Evolutionary conservation across 2,797 vertebrate species (phyloP).

Genomic region (Hyperoplus lanceolatus): DNA sequence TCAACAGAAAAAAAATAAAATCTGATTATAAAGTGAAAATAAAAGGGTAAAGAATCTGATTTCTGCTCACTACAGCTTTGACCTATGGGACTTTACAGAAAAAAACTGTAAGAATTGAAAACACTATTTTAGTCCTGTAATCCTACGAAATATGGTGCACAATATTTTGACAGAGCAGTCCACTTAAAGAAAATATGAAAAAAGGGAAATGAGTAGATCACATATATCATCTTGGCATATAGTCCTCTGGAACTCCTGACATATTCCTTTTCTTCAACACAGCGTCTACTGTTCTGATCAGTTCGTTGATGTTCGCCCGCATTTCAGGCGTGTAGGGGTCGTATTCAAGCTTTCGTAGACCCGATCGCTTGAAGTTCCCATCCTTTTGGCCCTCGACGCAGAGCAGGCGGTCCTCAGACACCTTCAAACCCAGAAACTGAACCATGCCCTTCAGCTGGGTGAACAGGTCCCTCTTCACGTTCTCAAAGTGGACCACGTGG

Average conservation of each 20-base stretch:
- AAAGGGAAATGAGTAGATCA: slow-evolving; percentile 30
- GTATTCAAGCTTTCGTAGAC: slow-evolving; percentile 94
- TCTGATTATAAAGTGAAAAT: slow-evolving; percentile 24
- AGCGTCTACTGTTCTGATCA: slow-evolving; percentile 91
- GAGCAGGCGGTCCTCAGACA: slow-evolving; percentile 93
- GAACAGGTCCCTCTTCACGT: slow-evolving; percentile 93
- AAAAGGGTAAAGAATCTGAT: slow-evolving; percentile 7
- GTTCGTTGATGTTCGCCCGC: slow-evolving; percentile 87
- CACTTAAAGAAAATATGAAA: slow-evolving; percentile 19
- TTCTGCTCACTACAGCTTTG: slow-evolving; percentile 28
- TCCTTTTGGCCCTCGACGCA: slow-evolving; percentile 98
- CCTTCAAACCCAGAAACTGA: slow-evolving; percentile 87
- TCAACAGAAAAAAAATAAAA: slow-evolving; percentile 31
- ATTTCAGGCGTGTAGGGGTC: slow-evolving; percentile 95
- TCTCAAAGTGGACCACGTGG: slow-evolving; percentile 95
- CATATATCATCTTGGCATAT: slow-evolving; percentile 93
- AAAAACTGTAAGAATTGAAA: slow-evolving; percentile 6
- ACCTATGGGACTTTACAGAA: slow-evolving; percentile 29
- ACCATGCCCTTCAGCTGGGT: slow-evolving; percentile 92
- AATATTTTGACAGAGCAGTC: slow-evolving; percentile 28
- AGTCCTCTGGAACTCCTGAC: slow-evolving; percentile 92
- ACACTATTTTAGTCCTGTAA: slow-evolving; percentile 13
- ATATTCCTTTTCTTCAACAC: slow-evolving; percentile 90
- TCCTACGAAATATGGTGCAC: slow-evolving; percentile 47
- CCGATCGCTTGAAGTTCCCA: slow-evolving; percentile 97